Conservation (phyloP, 1,140 invertebrate genomes). For the Drosophila mauritiana region DNA sequence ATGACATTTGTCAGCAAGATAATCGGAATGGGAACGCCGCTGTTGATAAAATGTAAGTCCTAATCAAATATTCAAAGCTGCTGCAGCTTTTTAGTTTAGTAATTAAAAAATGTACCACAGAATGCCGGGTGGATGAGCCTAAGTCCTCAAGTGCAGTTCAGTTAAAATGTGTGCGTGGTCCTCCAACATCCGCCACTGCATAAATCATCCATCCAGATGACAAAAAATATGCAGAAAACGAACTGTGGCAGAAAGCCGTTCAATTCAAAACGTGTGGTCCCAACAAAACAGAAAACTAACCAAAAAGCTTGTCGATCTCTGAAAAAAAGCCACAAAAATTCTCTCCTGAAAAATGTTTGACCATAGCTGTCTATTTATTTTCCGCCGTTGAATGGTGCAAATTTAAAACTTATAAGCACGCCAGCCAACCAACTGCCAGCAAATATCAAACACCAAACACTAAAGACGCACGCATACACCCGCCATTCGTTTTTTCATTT, state of each 20-base stretch:
- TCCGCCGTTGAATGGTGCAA: slow-evolving; percentile 41
- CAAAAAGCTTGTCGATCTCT: slow-evolving; percentile 12
- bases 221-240: slow-evolving; percentile 19
- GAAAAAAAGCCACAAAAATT: slow-evolving; percentile 6
- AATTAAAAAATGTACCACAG: slow-evolving; percentile 38
- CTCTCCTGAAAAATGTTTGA: slow-evolving; percentile 16
- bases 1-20: slow-evolving; percentile 68
- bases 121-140: slow-evolving; percentile 5
- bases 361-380: slow-evolving; percentile 36
- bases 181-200: slow-evolving; percentile 39
- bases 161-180: slow-evolving; percentile 53
- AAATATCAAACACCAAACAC: slow-evolving; percentile 30
- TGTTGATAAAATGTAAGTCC: slow-evolving; percentile 24
- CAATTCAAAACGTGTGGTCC: slow-evolving; percentile 73
- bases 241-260: slow-evolving; percentile 57
- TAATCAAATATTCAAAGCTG: slow-evolving; percentile 35
- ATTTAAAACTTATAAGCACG: slow-evolving; percentile 81
- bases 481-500: slow-evolving; percentile 13
- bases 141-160: slow-evolving; percentile 77
- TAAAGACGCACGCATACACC: slow-evolving; percentile 67
- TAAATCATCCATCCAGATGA: slow-evolving; percentile 60
- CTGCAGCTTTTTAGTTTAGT: slow-evolving; percentile 10
- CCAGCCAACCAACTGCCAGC: slow-evolving; percentile 52
- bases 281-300: slow-evolving; percentile 43
- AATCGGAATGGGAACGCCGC: slow-evolving; percentile 30